These are phyloP conservation scores for Fissipunctia ypsillon DNA, from an alignment of 2,888 invertebrate genomes.

Conservation along the genomic window DNA sequence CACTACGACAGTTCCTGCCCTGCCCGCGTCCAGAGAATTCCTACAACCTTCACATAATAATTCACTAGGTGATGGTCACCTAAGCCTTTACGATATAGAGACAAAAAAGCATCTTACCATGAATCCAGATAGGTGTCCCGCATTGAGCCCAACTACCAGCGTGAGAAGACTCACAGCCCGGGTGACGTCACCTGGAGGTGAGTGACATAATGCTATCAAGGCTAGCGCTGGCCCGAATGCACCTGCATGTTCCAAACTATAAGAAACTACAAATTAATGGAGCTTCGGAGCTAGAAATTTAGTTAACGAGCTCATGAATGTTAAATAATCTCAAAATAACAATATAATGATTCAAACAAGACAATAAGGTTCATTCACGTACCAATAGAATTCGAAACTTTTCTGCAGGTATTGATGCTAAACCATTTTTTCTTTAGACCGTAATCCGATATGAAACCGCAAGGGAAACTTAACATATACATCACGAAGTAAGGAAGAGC, in stretches of 20 bases:
- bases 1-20: background rate
- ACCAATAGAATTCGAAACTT: constrained; percentile 83
- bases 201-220: constrained; percentile 91
- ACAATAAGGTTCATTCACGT: constrained; percentile 24
- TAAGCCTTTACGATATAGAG: background rate
- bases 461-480: constrained; percentile 90
- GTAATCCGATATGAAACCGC: constrained; percentile 89
- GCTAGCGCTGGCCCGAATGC: constrained; percentile 92
- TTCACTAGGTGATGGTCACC: background rate
- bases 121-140: constrained; percentile 93
- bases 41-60: background rate
- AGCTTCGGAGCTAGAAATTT: background rate
- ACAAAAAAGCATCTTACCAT: constrained; percentile 82
- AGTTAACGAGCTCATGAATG: background rate
- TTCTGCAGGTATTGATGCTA: constrained; percentile 86
- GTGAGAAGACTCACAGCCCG: constrained; percentile 92
- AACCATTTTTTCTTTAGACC: constrained; percentile 88
- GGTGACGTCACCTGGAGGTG: constrained; percentile 84
- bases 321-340: background rate
- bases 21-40: background rate
- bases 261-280: constrained; percentile 8
- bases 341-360: background rate
- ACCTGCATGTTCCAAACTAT: constrained; percentile 78
- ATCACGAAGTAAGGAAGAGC: constrained; percentile 94
- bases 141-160: constrained; percentile 93